Evolutionary conservation across 2,113 vertebrate species (phyloP), one percentile per base, ranked within the genome.

Genomic region (Psittacus erithacus): DNA sequence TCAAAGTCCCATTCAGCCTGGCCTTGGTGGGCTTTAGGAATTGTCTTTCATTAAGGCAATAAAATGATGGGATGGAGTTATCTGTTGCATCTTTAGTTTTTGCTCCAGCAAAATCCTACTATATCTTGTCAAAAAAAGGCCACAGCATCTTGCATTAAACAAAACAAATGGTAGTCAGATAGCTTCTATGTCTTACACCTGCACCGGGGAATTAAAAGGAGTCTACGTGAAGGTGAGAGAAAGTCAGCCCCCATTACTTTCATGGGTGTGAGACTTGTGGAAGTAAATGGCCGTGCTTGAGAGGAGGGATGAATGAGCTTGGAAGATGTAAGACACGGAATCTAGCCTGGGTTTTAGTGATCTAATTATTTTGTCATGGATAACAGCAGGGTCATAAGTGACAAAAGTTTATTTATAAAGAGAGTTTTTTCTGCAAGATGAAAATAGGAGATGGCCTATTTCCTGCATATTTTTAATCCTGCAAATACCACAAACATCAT

Each of bases 381-480:
- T 77, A 47, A 64, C 85, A 88, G 46, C 68, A 6, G 38, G 73
- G 57, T 90, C 35, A 4, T 1, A 59, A 83, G 80, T 88, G 85
- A 70, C 82, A 55, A 9, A 77, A 83, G 53, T 94, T 90, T 73
- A 27, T 50, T 65, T 86, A 80, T 74, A 94, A 89, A 89, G 69
- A 64, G 67, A 4, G 0, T 50, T 65, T 85, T 70, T 35, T 6
- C 73, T 81, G 69, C 50, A 38, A 46, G 29, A 84, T 68, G 83
- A 86, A 82, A 57, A 15, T 38, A 39, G 80, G 82, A 85, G 50
- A 77, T 62, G 71, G 71, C 38, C 63, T 18, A 33, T 89, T 94
- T 82, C 78, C 84, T 27, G 80, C 67, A 13, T 38, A 67, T 81
- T 95, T 95, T 90, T 81, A 92, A 94, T 94, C 76, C 73, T 68